Percentiles rank a stretch among this genome's conserved stretches.
Conservation (phyloP, 2,888 invertebrate genomes). For the Salticus scenicus region DNA sequence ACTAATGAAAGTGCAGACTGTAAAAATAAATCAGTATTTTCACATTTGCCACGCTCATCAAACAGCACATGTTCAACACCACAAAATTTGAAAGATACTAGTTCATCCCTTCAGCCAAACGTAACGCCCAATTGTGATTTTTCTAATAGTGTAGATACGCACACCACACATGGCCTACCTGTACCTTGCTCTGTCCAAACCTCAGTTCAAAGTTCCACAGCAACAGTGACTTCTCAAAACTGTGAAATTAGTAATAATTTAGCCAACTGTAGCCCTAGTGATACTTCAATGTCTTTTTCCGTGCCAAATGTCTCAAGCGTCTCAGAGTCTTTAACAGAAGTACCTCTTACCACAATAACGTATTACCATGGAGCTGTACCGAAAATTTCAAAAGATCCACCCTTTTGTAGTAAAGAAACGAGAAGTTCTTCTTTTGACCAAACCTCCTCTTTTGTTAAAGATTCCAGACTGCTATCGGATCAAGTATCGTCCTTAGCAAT, state of each 20-base stretch:
- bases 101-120: neutral
- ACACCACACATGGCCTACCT: neutral
- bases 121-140: neutral
- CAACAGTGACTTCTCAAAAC: neutral
- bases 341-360: neutral
- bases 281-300: neutral
- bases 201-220: neutral
- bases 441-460: conserved; percentile 13
- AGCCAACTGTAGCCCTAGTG: neutral
- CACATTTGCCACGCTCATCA: neutral
- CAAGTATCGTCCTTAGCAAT: conserved; percentile 18
- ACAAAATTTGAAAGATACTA: neutral
- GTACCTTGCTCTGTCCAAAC: neutral
- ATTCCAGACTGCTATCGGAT: neutral
- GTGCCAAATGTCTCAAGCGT: neutral
- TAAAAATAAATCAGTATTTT: no score
- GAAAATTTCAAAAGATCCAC: conserved; percentile 39
- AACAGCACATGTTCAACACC: neutral
- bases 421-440: conserved; percentile 59
- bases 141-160: neutral
- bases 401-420: conserved; percentile 53
- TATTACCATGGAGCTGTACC: neutral
- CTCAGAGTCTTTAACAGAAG: neutral
- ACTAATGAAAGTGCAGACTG: neutral
- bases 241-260: neutral